Evolutionary conservation across 1,140 invertebrate genomes (phyloP).

Genomic region (Ceratoteleas bidentatus): DNA sequence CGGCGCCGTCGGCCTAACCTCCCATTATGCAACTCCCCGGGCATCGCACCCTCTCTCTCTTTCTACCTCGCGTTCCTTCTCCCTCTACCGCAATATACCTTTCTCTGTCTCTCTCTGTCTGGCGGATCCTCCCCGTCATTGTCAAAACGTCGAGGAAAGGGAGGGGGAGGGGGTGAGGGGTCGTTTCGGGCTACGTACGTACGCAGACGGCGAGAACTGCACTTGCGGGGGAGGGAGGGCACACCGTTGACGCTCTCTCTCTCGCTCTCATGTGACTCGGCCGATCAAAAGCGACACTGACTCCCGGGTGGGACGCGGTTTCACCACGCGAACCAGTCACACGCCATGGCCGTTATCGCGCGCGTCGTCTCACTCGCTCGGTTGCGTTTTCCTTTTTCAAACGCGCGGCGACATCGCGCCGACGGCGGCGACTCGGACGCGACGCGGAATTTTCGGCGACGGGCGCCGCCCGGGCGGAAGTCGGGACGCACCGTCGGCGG

Average conservation of each 20-base stretch:
- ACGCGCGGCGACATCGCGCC: constrained; percentile 54
- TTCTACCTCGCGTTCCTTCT: constrained; percentile 2
- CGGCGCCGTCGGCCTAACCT: constrained; percentile 44
- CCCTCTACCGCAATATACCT: background rate
- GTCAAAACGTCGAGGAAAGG: constrained; percentile 32
- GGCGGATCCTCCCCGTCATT: constrained; percentile 5
- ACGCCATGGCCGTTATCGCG: constrained; percentile 45
- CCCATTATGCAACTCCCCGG: constrained; percentile 53
- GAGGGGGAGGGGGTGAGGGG: too few relatives aligned
- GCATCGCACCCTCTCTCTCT: background rate
- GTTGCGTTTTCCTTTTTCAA: constrained; percentile 9
- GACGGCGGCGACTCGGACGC: constrained; percentile 14
- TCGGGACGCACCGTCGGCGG: constrained; percentile 21
- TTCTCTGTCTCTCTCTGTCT: constrained; percentile 4
- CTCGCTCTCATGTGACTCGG: constrained; percentile 44
- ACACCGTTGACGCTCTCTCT: constrained; percentile 50
- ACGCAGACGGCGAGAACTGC: constrained; percentile 24
- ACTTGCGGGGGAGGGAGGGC: constrained; percentile 21
- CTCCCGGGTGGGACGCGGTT: constrained; percentile 31
- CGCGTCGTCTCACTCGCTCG: constrained; percentile 8
- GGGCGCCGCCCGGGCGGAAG: constrained; percentile 19
- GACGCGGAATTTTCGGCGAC: background rate
- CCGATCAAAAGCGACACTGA: constrained; percentile 20
- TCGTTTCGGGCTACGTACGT: constrained; percentile 7
- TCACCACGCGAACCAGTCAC: constrained; percentile 53